Percentiles rank a stretch among this genome's conserved stretches.
These are phyloP conservation scores for Alitta virens DNA, from an alignment of 2,888 invertebrate species.

Conservation along the genomic window DNA sequence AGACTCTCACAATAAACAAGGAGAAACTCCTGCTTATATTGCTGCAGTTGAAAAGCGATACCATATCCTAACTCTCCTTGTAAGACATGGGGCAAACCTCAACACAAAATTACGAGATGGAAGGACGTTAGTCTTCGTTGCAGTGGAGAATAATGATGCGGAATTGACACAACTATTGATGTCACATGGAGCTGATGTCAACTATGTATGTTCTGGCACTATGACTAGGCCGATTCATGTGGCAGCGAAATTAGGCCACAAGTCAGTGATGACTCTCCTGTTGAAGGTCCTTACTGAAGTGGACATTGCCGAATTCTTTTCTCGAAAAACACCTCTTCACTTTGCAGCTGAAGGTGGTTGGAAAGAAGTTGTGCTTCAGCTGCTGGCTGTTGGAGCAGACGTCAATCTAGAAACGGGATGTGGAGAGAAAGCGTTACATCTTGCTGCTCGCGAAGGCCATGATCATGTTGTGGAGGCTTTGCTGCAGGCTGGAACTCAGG, in stretches of 20 bases:
- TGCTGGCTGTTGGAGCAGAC: slow-evolving; percentile 6
- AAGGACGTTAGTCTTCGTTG: slow-evolving; percentile 6
- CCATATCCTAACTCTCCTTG: neutral
- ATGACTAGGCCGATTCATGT: slow-evolving; percentile 1
- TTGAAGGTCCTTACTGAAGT: slow-evolving; percentile 6
- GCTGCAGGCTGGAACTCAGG: slow-evolving; percentile 15
- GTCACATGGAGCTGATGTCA: slow-evolving; percentile 13
- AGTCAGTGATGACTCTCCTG: slow-evolving; percentile 5
- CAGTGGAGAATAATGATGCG: slow-evolving; percentile 4
- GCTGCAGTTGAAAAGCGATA: slow-evolving; percentile 6
- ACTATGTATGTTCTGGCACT: neutral
- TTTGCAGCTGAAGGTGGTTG: slow-evolving; percentile 91
- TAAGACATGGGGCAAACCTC: slow-evolving; percentile 8
- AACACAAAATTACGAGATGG: slow-evolving; percentile 10
- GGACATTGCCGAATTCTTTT: slow-evolving; percentile 69
- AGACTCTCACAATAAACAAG: slow-evolving; percentile 7
- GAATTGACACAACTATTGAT: slow-evolving; percentile 8
- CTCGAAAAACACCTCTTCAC: slow-evolving; percentile 91
- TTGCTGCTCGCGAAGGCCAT: slow-evolving; percentile 13
- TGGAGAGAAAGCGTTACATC: slow-evolving; percentile 18
- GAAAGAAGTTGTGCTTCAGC: slow-evolving; percentile 58
- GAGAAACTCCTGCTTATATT: slow-evolving; percentile 13
- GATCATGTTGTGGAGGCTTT: slow-evolving; percentile 12
- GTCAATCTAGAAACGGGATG: slow-evolving; percentile 9
- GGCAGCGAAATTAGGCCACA: slow-evolving; percentile 4